Conservation (phyloP, 37 sponge, comb jelly and placozoan species). For the Beroe forskalii region DNA sequence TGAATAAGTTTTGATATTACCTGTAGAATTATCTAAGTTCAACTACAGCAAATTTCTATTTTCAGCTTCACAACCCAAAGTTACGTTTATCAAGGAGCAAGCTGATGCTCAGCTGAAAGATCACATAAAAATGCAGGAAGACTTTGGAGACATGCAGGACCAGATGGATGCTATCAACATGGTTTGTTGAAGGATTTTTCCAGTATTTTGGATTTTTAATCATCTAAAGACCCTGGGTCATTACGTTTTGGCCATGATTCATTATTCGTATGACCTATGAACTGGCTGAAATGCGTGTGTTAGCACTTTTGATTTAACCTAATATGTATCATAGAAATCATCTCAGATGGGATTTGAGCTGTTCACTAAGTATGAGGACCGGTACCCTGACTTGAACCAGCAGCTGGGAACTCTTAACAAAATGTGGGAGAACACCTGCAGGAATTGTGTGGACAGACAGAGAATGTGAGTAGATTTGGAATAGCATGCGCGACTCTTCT, state of each 20-base stretch:
- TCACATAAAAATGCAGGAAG: conserved; percentile 31
- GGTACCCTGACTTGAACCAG: conserved; percentile 46
- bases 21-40: too few relatives aligned
- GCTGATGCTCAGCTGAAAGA: conserved; percentile 8
- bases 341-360: conserved; percentile 55
- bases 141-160: conserved; percentile 16
- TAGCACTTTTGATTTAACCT: too few relatives aligned
- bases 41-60: too few relatives aligned
- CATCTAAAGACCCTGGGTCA: too few relatives aligned
- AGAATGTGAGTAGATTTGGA: conserved; percentile 22
- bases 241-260: too few relatives aligned
- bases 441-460: conserved; percentile 35
- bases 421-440: conserved; percentile 65
- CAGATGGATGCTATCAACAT: conserved; percentile 16
- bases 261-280: too few relatives aligned
- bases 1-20: too few relatives aligned
- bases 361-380: conserved; percentile 30
- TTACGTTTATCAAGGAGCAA: conserved; percentile 16
- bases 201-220: too few relatives aligned
- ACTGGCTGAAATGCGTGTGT: too few relatives aligned
- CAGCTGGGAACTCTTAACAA: conserved; percentile 40
- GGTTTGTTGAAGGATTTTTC: too few relatives aligned
- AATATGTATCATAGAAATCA: background rate
- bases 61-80: conserved; percentile 33
- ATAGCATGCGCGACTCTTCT: too few relatives aligned